These are phyloP conservation scores for Linhomoeus sp. DNA, from an alignment of 2,888 invertebrate species.

Conservation along the genomic window DNA sequence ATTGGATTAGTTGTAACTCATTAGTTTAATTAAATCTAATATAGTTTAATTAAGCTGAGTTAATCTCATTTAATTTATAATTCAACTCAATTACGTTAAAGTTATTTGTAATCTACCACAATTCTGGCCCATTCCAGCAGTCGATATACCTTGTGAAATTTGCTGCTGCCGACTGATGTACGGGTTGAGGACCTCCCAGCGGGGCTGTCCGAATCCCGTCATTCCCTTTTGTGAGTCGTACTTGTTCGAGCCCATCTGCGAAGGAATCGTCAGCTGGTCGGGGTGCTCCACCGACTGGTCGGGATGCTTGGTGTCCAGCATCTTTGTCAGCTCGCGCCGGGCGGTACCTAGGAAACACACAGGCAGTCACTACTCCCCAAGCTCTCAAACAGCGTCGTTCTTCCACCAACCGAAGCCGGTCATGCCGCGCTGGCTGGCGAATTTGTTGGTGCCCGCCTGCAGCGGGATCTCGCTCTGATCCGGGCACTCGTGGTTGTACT, in stretches of 20 bases:
- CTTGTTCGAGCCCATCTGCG: slow-evolving; percentile 26
- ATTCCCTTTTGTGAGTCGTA: slow-evolving; percentile 22
- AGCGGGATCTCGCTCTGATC: slow-evolving; percentile 26
- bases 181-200: slow-evolving; percentile 26
- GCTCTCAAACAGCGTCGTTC: neutral
- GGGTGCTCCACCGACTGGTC: slow-evolving; percentile 9
- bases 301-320: slow-evolving; percentile 26
- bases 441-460: slow-evolving; percentile 25
- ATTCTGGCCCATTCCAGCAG: no score
- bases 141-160: slow-evolving; percentile 24
- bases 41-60: no score
- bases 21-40: no score
- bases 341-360: slow-evolving; percentile 10
- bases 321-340: slow-evolving; percentile 26
- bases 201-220: slow-evolving; percentile 26
- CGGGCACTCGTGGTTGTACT: slow-evolving; percentile 24
- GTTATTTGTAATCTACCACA: no score
- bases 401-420: slow-evolving; percentile 1
- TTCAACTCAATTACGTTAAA: no score
- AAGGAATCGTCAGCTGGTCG: slow-evolving; percentile 8
- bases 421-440: slow-evolving; percentile 18
- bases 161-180: slow-evolving; percentile 24
- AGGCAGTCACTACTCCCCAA: neutral
- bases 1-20: no score
- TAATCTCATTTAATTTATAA: no score